Base-by-base conservation (phyloP, 2,888 invertebrate genomes). In the Girardia tigrina region DNA sequence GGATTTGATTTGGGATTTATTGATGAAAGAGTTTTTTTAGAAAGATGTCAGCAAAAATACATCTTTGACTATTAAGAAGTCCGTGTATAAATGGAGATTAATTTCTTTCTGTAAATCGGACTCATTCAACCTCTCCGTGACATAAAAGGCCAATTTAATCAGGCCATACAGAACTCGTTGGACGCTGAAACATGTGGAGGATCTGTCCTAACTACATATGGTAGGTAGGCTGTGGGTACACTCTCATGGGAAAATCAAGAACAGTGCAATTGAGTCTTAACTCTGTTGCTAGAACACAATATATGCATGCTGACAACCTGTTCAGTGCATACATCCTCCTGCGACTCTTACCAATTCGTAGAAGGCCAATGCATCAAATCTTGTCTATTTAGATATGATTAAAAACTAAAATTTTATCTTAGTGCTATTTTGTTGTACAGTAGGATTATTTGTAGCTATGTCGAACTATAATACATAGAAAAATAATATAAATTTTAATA, bases 1-100 rank as follows among this genome's bases (percentile, higher is more conserved):
- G 56, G 56, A 56, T 56, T 56, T 56, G 56, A 56, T 56, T 56
- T 56, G 56, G 56, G 56, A 56, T 56, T 56, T 56, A 56, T 56
- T 56, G 56, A 56, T 56, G 56, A 56, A 56, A 56, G 56, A 56
- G 56, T 56, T 56, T 56, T 56, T 56, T 56, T 56, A 56, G 56
- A 56, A 56, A 56, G 56, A 56, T 56, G 56, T 56, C 56, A 56
- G 56, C n/a, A 56, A 56, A 56, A 56, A 56, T 56, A 56, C 56
- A 56, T 56, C 56, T 56, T 56, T 56, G 56, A 56, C 56, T 56
- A 56, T 56, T 56, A 56, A 56, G 56, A 56, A 56, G 56, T 56
- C 56, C n/a, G 56, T 56, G 56, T 56, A 20, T 56, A 56, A 56
- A 56, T 56, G 56, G 56, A 56, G 56, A 56, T 56, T 56, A 56